Conservation (phyloP, 30 jellyfish, hydroid and myxozoan genomes). For the Aurelia sp. region DNA sequence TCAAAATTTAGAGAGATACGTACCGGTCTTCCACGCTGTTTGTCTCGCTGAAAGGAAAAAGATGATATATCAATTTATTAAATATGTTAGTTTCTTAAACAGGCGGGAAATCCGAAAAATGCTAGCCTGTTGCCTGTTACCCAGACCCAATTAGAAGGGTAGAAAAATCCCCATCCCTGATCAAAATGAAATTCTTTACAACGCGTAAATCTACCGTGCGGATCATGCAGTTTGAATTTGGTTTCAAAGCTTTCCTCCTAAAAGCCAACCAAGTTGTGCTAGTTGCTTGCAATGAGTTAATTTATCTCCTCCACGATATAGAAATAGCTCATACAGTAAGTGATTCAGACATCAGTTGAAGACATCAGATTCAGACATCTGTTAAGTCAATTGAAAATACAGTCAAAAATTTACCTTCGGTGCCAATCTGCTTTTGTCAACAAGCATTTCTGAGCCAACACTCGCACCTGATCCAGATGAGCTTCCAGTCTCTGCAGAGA, state of each 20-base stretch:
- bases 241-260: no score
- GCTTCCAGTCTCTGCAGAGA: slow-evolving; percentile 50
- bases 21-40: slow-evolving; percentile 14
- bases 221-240: not conserved
- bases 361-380: not conserved
- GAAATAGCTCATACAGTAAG: no score
- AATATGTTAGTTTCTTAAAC: not conserved
- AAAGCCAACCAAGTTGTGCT: no score
- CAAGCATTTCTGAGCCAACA: slow-evolving; percentile 68
- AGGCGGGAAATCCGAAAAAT: no score
- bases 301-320: no score
- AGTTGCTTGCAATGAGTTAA: no score
- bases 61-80: not conserved
- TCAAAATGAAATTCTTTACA: not conserved
- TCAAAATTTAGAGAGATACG: not conserved
- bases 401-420: slow-evolving; percentile 58
- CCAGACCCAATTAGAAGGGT: no score
- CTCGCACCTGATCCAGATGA: slow-evolving; percentile 78
- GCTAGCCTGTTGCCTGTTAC: not conserved
- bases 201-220: not conserved
- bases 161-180: not conserved
- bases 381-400: not conserved
- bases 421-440: slow-evolving; percentile 80
- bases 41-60: not conserved
- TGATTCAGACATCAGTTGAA: not conserved